Evolutionary conservation across 2,797 vertebrate genomes (phyloP).

Genomic region (Poeciliopsis gracilis): DNA sequence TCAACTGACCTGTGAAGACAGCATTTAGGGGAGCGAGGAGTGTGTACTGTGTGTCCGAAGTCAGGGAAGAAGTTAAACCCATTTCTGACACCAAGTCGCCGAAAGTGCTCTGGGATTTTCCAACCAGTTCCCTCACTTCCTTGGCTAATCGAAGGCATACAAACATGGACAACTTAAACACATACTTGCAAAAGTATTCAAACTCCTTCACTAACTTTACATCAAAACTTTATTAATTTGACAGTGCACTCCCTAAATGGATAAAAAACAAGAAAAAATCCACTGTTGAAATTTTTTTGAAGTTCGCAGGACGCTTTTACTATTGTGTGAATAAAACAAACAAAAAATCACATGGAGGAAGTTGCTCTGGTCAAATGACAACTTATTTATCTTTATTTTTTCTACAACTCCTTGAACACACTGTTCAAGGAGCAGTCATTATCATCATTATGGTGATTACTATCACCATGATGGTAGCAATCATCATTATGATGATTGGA

Average conservation of each 20-base stretch:
- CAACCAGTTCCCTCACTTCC: slow-evolving; percentile 89
- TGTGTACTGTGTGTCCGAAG: slow-evolving; percentile 88
- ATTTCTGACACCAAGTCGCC: slow-evolving; percentile 87
- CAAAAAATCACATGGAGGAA: not conserved
- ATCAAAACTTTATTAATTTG: not conserved
- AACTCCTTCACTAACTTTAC: not conserved
- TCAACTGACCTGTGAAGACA: slow-evolving; percentile 87
- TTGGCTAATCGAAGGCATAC: slow-evolving; percentile 83
- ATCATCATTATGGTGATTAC: too few species aligned
- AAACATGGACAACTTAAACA: not conserved
- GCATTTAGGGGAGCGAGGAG: slow-evolving; percentile 88
- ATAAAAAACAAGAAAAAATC: not conserved
- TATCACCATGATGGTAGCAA: too few species aligned
- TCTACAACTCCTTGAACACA: not conserved
- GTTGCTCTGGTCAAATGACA: not conserved
- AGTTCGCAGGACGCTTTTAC: not conserved
- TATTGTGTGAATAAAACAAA: not conserved
- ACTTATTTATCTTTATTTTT: not conserved
- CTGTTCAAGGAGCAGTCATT: not conserved
- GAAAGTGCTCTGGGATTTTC: slow-evolving; percentile 86
- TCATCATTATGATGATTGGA: too few species aligned
- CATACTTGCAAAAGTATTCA: not conserved
- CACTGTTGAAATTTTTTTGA: not conserved
- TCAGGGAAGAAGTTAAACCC: slow-evolving; percentile 84
- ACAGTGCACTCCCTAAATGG: not conserved